phyloP scores from a whole-genome alignment of 1,140 invertebrate species.

The Planococcus citri region DNA sequence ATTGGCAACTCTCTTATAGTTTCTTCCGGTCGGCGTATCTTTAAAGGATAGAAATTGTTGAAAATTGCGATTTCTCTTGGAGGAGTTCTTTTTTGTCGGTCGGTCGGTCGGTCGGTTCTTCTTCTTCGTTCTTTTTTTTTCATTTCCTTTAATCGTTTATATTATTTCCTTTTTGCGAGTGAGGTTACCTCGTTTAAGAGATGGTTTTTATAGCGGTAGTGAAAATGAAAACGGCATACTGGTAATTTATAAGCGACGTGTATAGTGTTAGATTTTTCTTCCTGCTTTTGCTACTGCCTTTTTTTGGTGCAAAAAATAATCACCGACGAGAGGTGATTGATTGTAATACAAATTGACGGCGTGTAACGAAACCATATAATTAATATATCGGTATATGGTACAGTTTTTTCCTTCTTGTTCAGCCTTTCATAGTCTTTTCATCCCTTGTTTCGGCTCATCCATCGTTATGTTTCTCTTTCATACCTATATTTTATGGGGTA shows the following conservation, averaged over 20 bases:
- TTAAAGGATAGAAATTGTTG: background rate
- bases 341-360: no score
- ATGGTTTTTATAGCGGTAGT: background rate
- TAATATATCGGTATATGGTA: no score
- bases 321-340: no score
- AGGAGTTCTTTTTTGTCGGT: background rate
- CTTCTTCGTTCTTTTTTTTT: constrained; percentile 9
- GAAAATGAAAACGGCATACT: background rate
- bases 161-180: background rate
- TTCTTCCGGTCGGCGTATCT: constrained; percentile 10
- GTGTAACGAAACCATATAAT: no score
- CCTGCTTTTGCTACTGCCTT: background rate
- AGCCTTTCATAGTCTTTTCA: no score
- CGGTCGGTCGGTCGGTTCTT: no score
- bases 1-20: background rate
- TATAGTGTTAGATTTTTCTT: background rate
- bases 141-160: constrained; percentile 8
- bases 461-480: no score
- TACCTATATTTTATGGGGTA: no score
- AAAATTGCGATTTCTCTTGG: background rate
- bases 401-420: no score
- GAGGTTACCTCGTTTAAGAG: background rate
- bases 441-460: no score
- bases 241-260: background rate
- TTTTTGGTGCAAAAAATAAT: background rate